A percentile compares a stretch with the other conserved stretches of the same genome.
Evolutionary conservation across 2,888 invertebrate genomes (phyloP).

Genomic region (Drosophila leonis): DNA sequence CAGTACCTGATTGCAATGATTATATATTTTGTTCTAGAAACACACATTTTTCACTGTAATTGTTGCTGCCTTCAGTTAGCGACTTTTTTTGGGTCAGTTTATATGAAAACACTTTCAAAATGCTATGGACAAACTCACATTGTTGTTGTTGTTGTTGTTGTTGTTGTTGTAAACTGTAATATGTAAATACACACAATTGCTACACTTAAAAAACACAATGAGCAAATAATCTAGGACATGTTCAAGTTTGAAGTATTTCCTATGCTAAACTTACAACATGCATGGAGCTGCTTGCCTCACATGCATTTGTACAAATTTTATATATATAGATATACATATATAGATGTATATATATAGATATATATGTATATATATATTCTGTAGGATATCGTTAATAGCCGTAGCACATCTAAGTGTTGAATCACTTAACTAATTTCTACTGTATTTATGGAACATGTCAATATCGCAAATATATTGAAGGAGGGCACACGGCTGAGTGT

Average conservation of each 20-base stretch:
- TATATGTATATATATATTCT: constrained; percentile 4
- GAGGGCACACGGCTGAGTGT: constrained; percentile 72
- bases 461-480: constrained; percentile 53
- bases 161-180: constrained; percentile 74
- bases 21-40: constrained; percentile 40
- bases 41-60: constrained; percentile 60
- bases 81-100: constrained; percentile 45
- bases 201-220: constrained; percentile 57
- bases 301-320: background rate
- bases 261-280: constrained; percentile 28
- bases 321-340: constrained; percentile 3
- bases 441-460: constrained; percentile 40
- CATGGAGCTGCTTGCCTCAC: background rate
- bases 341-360: background rate
- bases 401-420: background rate
- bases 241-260: constrained; percentile 27
- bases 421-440: constrained; percentile 17
- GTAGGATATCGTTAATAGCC: constrained; percentile 6
- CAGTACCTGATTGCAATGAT: constrained; percentile 78
- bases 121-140: constrained; percentile 52
- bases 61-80: constrained; percentile 30
- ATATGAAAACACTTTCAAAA: constrained; percentile 67
- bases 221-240: constrained; percentile 71
- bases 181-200: constrained; percentile 79
- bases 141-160: constrained; percentile 35